A percentile compares a stretch with the other conserved stretches of the same genome.
phyloP scores from a whole-genome alignment of 2,113 vertebrate species.

The Catharus minimus region DNA sequence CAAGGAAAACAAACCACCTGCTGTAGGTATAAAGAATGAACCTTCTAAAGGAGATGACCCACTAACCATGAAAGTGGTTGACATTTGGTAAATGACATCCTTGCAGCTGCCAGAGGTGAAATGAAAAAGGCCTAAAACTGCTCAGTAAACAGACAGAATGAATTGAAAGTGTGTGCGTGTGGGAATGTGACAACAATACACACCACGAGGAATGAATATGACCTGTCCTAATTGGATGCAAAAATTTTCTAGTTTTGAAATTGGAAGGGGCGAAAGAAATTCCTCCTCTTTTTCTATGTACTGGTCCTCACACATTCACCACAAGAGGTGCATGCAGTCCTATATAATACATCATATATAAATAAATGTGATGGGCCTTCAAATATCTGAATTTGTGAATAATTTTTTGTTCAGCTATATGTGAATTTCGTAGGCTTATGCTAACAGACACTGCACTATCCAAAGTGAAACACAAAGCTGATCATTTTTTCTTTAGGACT shows the following conservation, averaged over 20 bases:
- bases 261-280: rapidly evolving
- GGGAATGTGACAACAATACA: too few species aligned
- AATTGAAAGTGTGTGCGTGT: rapidly evolving
- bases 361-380: neutral
- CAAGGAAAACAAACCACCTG: neutral
- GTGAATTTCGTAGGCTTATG: neutral
- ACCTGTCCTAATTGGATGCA: neutral
- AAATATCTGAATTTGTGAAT: neutral
- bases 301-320: neutral
- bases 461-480: neutral
- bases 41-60: neutral
- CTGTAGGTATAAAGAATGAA: neutral
- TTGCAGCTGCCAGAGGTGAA: neutral
- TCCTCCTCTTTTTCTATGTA: neutral
- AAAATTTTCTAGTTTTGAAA: neutral
- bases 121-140: neutral
- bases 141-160: neutral
- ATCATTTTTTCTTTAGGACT: neutral
- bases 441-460: neutral
- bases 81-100: neutral
- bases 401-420: neutral
- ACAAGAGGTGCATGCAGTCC: neutral
- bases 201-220: neutral
- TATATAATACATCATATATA: neutral
- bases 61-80: neutral